A percentile compares a stretch with the other conserved stretches of the same genome.
Evolutionary conservation across 1,140 invertebrate species (phyloP).

Genomic region (Drosophila bocki): DNA sequence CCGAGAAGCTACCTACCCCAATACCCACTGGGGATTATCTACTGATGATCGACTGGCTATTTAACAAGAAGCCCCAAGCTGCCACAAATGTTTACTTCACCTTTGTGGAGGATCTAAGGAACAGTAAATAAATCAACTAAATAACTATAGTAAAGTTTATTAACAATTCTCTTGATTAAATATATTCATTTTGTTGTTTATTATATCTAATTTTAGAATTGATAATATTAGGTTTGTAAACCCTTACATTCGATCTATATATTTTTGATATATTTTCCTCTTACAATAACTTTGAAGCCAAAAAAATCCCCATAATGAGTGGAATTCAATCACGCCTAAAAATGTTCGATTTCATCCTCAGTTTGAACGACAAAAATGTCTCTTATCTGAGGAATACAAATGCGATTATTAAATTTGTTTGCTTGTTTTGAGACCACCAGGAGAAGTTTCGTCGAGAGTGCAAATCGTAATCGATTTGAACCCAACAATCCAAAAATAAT

Average conservation of each 20-base stretch:
- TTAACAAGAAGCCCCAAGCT: slow-evolving; percentile 39
- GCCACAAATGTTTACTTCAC: slow-evolving; percentile 57
- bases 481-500: slow-evolving; percentile 31
- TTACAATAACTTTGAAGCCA: no score
- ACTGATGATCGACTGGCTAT: slow-evolving; percentile 42
- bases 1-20: slow-evolving; percentile 41
- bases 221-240: background rate
- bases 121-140: background rate
- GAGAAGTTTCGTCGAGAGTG: slow-evolving; percentile 6
- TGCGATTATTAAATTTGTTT: slow-evolving; percentile 38
- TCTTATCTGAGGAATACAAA: slow-evolving; percentile 32
- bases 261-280: background rate
- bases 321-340: background rate
- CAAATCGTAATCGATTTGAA: slow-evolving; percentile 18
- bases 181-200: background rate
- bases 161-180: background rate
- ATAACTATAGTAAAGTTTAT: background rate
- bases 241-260: background rate
- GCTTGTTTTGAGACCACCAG: slow-evolving; percentile 29
- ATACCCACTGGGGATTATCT: slow-evolving; percentile 61
- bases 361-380: slow-evolving; percentile 12
- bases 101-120: slow-evolving; percentile 44
- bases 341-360: background rate
- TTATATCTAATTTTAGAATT: background rate
- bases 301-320: background rate